phyloP scores from a whole-genome alignment of 1,140 invertebrate species.

The Acromyrmex charruanus region DNA sequence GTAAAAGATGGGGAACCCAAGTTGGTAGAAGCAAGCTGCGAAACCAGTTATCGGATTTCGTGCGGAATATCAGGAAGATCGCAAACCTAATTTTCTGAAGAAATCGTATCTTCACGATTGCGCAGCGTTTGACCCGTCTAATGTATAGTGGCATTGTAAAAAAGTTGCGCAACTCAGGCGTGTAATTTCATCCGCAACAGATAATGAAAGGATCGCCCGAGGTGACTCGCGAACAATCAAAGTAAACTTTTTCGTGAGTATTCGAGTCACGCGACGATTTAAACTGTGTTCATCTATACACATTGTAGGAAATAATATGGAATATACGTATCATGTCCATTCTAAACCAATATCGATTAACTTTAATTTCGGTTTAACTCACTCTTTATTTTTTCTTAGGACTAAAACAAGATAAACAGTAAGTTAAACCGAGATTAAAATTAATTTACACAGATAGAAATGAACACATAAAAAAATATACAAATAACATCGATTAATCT shows the following conservation, averaged over 20 bases:
- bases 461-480: background rate
- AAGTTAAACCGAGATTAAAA: too few relatives aligned
- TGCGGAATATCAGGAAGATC: constrained; percentile 26
- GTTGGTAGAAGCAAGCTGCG: constrained; percentile 13
- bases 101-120: constrained; percentile 23
- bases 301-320: background rate
- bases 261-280: background rate
- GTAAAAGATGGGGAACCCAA: background rate
- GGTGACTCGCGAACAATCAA: constrained; percentile 6
- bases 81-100: constrained; percentile 16
- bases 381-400: too few relatives aligned
- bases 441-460: background rate
- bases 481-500: background rate
- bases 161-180: background rate
- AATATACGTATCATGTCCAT: background rate
- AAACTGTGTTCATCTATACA: background rate
- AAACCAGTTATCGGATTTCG: constrained; percentile 40
- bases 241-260: background rate
- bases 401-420: too few relatives aligned
- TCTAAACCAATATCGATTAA: too few relatives aligned
- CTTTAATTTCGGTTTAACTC: too few relatives aligned
- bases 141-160: background rate
- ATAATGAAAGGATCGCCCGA: background rate
- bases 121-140: background rate
- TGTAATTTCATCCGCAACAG: constrained; percentile 8